Evolutionary conservation across 2,113 vertebrate species (phyloP), one percentile per base, ranked within the genome.

Genomic region (Plectropomus leopardus): DNA sequence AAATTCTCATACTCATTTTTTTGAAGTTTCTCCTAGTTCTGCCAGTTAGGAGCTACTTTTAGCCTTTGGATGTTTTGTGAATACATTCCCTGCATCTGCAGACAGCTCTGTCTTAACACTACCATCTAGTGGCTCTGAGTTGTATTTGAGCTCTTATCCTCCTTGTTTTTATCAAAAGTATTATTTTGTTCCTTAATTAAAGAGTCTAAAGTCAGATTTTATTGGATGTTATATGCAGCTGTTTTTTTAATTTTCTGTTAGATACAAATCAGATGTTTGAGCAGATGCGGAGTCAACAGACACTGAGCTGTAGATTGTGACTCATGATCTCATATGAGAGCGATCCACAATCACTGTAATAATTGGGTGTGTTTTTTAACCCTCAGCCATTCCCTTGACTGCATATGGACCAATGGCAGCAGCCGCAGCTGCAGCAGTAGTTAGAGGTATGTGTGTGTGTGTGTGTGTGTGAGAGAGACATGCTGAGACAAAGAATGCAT

Each of bases 331-430:
- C 16, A 60, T 48, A 45, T 17, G 30, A 68, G 36, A 70, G 64
- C 19, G 23, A 72, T 24, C 16, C 75, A 72, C 50, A 57, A 17
- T 48, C 61, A 45, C 21, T 9, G 15, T 17, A 58, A 45, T 80
- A 45, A 85, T 78, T 40, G 63, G 24, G 19, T 82, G 19, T 87
- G 55, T 88, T 75, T 87, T n/a, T n/a, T 78, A 32, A 75, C 83
- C 95, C 48, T 87, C 91, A 99, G 98, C 98, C 72, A 99, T 99
- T 81, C 98, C 98, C 72, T 96, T 99, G 94, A 98, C 97, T 70
- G 97, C 98, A 3, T 99, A 99, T 3, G 98, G 97, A 94, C 98
- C 98, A 40, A 99, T 99, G 97, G 97, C 98, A 0, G 98, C 98
- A 0, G 98, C 97, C 0, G 97, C 97, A 0, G 98, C 97, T 0